Base-by-base conservation (phyloP, 2,113 vertebrate species). In the Lophura nycthemera region DNA sequence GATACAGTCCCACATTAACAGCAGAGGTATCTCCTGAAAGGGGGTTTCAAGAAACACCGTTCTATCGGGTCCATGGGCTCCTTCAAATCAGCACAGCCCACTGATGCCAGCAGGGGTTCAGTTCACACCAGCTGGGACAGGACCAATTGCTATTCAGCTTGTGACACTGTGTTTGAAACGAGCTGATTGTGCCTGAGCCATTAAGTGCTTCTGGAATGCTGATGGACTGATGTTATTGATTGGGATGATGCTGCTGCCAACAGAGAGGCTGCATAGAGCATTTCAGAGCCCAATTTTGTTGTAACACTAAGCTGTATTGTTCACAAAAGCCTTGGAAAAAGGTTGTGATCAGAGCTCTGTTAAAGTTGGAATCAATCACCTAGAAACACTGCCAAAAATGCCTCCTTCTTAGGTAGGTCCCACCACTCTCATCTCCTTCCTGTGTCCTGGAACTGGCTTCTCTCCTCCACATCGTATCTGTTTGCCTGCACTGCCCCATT, bases 141-240 rank as follows among this genome's bases (percentile, higher is more conserved):
- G 56, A 77, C 52, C 83, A 50, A 63, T 34, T 43, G 56, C 64
- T 66, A 70, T 83, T 81, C 59, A 92, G 60, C 50, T n/a, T 83
- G 38, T 42, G 83, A 17, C 29, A 21, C 71, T 83, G 64, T 2
- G 2, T 73, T 66, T 71, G 64, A 91, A 83, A 4, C 0, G 4
- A 47, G 13, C 29, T 86, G 76, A 89, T 59, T 83, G 90, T 74
- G 72, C 76, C 60, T 47, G 59, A 42, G n/a, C 47, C 67, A 21
- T 43, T 77, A 88, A 93, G 75, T 74, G 69, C 79, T 88, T 93
- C 79, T 63, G 67, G 65, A 88, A 91, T 50, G 67, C 67, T 81
- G 60, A 76, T 21, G 21, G 74, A 73, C 60, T 54, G n/a, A 30
- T 43, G n/a, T n/a, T 95, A 92, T 57, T 75, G 91, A 93, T 86